Percentiles rank a stretch among this genome's conserved stretches.
Evolutionary conservation across 2,113 vertebrate species (phyloP).

Genomic region (Aegotheles bennettii): DNA sequence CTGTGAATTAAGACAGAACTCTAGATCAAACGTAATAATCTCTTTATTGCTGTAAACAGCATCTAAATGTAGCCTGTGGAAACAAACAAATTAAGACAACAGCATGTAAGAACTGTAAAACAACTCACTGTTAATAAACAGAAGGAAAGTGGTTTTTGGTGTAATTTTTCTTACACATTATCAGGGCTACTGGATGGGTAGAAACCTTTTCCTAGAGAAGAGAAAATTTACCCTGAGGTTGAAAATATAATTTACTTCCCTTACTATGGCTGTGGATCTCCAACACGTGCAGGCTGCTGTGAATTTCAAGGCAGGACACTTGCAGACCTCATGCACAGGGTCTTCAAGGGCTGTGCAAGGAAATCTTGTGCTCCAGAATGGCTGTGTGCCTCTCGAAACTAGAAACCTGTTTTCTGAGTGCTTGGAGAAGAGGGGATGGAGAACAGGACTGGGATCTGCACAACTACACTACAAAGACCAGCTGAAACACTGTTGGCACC

Average conservation of each 20-base stretch:
- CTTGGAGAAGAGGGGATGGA: neutral
- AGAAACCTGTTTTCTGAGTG: neutral
- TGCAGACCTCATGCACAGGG: neutral
- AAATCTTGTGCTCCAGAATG: neutral
- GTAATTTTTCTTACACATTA: slow-evolving; percentile 30
- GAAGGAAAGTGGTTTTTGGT: slow-evolving; percentile 26
- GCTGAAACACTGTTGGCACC: neutral
- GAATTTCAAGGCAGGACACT: neutral
- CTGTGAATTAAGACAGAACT: slow-evolving; percentile 73
- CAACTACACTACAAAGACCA: neutral
- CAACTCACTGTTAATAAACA: slow-evolving; percentile 34
- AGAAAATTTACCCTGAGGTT: neutral
- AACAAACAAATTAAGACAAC: slow-evolving; percentile 55
- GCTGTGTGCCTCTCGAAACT: neutral
- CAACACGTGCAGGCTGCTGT: neutral
- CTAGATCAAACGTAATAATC: slow-evolving; percentile 36
- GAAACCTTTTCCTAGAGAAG: slow-evolving; percentile 11
- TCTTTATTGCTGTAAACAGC: slow-evolving; percentile 36
- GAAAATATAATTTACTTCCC: neutral
- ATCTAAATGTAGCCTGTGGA: slow-evolving; percentile 50
- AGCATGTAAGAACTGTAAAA: slow-evolving; percentile 51
- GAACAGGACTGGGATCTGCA: neutral
- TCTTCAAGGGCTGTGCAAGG: neutral
- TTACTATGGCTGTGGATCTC: neutral
- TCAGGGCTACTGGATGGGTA: neutral